Base-by-base conservation (phyloP, 2,888 invertebrate genomes). In the Microdon myrmicae region DNA sequence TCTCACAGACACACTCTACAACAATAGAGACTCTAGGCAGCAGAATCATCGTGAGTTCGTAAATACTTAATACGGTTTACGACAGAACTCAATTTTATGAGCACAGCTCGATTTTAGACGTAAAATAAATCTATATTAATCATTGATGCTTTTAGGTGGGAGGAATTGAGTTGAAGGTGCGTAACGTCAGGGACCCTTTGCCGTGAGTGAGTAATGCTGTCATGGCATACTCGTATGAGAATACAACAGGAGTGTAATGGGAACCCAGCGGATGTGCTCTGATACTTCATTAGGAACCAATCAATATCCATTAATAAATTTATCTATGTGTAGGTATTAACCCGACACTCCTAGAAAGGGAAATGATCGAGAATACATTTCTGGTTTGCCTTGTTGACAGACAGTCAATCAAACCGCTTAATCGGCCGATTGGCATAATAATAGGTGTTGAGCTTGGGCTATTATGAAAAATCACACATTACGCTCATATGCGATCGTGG, bases 241-340 rank as follows among this genome's bases (percentile, higher is more conserved):
- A 20, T 31, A 43, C 32, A 8, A 8, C 6, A 45, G n/a, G n/a
- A n/a, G n/a, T n/a, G n/a, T n/a, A n/a, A n/a, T n/a, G n/a, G n/a
- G n/a, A n/a, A n/a, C n/a, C n/a, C n/a, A n/a, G n/a, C n/a, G n/a
- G n/a, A n/a, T n/a, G n/a, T n/a, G n/a, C n/a, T n/a, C n/a, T n/a
- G n/a, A n/a, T n/a, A n/a, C n/a, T 28, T 44, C 39, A 37, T 44
- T 39, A 45, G 39, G 39, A 61, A 61, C 56, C 61, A 56, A 61
- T 61, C 45, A 55, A 61, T 55, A 45, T 49, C 49, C 49, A 61
- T 44, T 49, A 55, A 49, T 34, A 49, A 60, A 47, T 60, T 49
- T 49, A 61, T 44, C 37, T 37, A 38, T 28, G 25, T 8, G 22
- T 16, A 53, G 2, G 10, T 25, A n/a, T 4, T 16, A 43, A 39